These are phyloP conservation scores for Microvelia longipes DNA, from an alignment of 1,140 invertebrate genomes.

Conservation along the genomic window DNA sequence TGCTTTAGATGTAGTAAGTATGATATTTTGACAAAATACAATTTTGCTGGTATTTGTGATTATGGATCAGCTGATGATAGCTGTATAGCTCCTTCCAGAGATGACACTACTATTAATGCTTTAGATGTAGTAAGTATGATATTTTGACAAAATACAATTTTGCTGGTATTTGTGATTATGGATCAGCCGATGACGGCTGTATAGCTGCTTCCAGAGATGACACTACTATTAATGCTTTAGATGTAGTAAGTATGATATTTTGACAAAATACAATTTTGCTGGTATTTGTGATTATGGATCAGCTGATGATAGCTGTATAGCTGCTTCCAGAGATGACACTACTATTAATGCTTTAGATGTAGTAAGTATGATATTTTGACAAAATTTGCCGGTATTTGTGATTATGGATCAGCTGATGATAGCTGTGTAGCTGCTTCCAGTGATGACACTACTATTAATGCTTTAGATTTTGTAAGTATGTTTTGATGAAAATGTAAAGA, in stretches of 20 bases:
- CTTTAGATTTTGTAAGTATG: conserved; percentile 66
- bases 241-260: conserved; percentile 51
- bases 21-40: too few relatives aligned
- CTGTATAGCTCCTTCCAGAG: conserved; percentile 84
- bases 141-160: too few relatives aligned
- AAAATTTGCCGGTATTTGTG: conserved; percentile 96
- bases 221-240: conserved; percentile 92
- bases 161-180: conserved; percentile 94
- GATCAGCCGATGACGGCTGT: conserved; percentile 89
- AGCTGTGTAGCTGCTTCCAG: conserved; percentile 87
- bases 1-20: conserved; percentile 73
- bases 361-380: conserved; percentile 39
- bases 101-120: conserved; percentile 96
- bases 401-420: conserved; percentile 90
- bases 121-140: conserved; percentile 59
- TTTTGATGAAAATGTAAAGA: too few relatives aligned
- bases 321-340: conserved; percentile 89
- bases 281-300: conserved; percentile 97
- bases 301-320: conserved; percentile 88
- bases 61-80: conserved; percentile 91
- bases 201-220: conserved; percentile 89
- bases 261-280: too few relatives aligned
- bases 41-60: conserved; percentile 94
- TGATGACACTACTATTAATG: conserved; percentile 96
- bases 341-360: conserved; percentile 94